Conservation (phyloP, 2,888 invertebrate species). For the Mellilla xanthometata region DNA sequence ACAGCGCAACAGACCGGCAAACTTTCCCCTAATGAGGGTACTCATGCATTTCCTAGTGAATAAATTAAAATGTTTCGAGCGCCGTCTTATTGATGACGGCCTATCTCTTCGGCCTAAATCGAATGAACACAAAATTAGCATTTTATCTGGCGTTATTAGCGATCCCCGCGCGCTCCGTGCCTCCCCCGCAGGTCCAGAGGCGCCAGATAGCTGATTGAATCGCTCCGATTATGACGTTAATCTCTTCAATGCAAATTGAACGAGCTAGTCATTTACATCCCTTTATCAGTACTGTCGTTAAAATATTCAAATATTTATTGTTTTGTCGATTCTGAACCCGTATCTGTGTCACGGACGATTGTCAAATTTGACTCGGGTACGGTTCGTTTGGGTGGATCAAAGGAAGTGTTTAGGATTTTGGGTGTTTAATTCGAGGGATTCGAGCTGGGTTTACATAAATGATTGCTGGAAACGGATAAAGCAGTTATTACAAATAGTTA, state of each 20-base stretch:
- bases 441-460: conserved; percentile 2
- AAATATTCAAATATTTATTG: conserved; percentile 77
- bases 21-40: conserved; percentile 30
- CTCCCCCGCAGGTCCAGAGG: conserved; percentile 54
- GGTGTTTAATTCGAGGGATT: conserved; percentile 18
- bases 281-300: conserved; percentile 72
- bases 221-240: conserved; percentile 81
- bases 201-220: conserved; percentile 77
- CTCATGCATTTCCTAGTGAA: conserved; percentile 33
- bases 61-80: conserved; percentile 33
- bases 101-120: conserved; percentile 67
- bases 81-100: conserved; percentile 37
- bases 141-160: conserved; percentile 79
- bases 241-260: conserved; percentile 82
- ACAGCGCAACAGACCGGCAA: conserved; percentile 21
- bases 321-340: conserved; percentile 40
- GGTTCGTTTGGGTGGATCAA: conserved; percentile 28
- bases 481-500: not conserved
- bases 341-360: conserved; percentile 35
- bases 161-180: conserved; percentile 46
- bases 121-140: conserved; percentile 82
- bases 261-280: conserved; percentile 78
- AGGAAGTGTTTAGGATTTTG: conserved; percentile 21
- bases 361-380: conserved; percentile 34
- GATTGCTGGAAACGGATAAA: not conserved